Evolutionary conservation across 1,140 invertebrate genomes (phyloP), one percentile per base, ranked within the genome.

Genomic region (Leptinotarsa defecta): DNA sequence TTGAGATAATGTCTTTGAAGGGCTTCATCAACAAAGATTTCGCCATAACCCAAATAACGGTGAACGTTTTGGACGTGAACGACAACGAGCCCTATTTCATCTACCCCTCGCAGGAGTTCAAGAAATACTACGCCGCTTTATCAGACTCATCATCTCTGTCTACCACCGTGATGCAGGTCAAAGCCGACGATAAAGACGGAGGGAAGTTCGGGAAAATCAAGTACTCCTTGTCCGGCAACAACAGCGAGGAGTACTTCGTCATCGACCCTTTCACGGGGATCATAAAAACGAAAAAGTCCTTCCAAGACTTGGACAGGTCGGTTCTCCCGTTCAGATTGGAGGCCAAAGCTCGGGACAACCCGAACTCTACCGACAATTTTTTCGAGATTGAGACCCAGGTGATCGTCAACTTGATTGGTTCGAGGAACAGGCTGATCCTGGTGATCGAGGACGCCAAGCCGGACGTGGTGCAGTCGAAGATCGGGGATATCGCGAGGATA

Each of bases 21-120:
- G 94, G 94, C 13, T 88, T 94, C 6, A 89, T 95, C 4, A 95
- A 94, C 86, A 91, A 91, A 0, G 90, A 91, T 13, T 89, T 91
- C 71, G 93, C 92, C 79, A 89, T 89, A 13, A 91, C 94, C 0
- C 90, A 91, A 81, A 89, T 98, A 0, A 93, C 93, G 76, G 90
- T 98, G 4, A 92, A 94, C 78, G 91, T 98, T 0, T 86, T 92
- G 0, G 95, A 97, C 83, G 90, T 94, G 1, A 97, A 97, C 82
- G 95, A 97, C 82, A 96, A 97, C 83, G 87, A 88, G 3, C 95
- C 96, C 0, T 88, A 90, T 74, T 97, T 97, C 83, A 85, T 94
- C 1, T 94, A 93, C 75, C 91, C 92, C 1, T 79, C 79, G 52
- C 78, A 80, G 48, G 83, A 83, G 57, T 86, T 86, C 74, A 85